Conservation (phyloP, 2,888 invertebrate genomes). For the Aspidiotus rigidus region DNA sequence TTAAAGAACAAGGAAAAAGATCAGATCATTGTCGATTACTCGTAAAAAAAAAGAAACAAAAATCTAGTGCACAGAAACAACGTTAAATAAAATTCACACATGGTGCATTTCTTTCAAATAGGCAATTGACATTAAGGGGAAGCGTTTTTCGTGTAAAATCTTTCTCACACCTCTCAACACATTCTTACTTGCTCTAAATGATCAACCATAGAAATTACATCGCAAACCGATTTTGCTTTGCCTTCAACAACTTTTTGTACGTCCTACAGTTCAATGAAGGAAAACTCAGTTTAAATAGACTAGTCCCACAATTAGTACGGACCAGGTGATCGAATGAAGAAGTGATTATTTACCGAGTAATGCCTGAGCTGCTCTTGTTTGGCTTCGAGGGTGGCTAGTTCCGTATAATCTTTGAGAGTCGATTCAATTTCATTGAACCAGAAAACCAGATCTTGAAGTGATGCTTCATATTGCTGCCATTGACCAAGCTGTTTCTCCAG, state of each 20-base stretch:
- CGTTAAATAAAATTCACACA: too few species aligned
- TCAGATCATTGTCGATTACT: background rate
- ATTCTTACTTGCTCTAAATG: constrained; percentile 73
- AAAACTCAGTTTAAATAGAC: background rate
- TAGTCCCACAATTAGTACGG: background rate
- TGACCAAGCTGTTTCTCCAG: constrained; percentile 76
- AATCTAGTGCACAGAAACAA: too few species aligned
- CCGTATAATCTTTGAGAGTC: constrained; percentile 71
- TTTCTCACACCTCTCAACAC: constrained; percentile 36
- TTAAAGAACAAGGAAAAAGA: background rate
- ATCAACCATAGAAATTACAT: constrained; percentile 64
- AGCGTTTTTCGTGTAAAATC: background rate
- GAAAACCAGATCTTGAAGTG: constrained; percentile 66
- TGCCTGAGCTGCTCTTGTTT: constrained; percentile 81
- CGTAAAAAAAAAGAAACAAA: background rate
- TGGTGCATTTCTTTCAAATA: too few species aligned
- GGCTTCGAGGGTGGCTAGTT: constrained; percentile 75
- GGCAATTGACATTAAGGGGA: too few species aligned
- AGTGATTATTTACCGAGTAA: constrained; percentile 60
- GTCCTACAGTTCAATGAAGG: constrained; percentile 49
- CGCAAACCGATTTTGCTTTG: constrained; percentile 61
- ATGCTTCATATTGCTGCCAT: constrained; percentile 84
- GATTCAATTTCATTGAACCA: constrained; percentile 83
- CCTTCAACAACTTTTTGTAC: constrained; percentile 64
- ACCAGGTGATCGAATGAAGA: background rate